phyloP scores from a whole-genome alignment of 2,888 invertebrate species.

The Ophion costatus region DNA sequence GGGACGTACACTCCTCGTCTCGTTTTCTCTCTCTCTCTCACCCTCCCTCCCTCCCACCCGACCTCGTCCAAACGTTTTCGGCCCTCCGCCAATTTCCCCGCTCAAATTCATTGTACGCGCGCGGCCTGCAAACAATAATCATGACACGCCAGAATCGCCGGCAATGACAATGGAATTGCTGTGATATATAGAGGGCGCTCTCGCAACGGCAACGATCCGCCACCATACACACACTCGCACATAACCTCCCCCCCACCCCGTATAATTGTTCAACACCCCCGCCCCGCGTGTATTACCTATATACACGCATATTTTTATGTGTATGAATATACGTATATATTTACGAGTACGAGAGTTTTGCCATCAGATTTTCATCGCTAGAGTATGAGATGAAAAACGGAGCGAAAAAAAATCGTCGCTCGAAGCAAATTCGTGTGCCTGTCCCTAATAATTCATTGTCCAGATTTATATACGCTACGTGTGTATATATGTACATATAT shows the following conservation, averaged over 20 bases:
- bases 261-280: constrained; percentile 83
- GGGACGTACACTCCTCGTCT: background rate
- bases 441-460: constrained; percentile 38
- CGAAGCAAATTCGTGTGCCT: constrained; percentile 19
- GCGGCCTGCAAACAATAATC: constrained; percentile 82
- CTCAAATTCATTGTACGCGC: constrained; percentile 78
- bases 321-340: constrained; percentile 13
- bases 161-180: constrained; percentile 82
- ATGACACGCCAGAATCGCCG: constrained; percentile 82
- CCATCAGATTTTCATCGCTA: constrained; percentile 49
- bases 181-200: constrained; percentile 81
- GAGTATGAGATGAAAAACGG: constrained; percentile 25
- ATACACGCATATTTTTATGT: constrained; percentile 32
- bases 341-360: constrained; percentile 27
- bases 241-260: constrained; percentile 76
- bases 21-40: no score
- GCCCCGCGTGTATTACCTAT: constrained; percentile 61
- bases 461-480: background rate
- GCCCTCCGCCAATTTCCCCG: constrained; percentile 65
- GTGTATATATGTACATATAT: background rate
- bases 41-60: background rate
- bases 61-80: constrained; percentile 13
- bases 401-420: constrained; percentile 27
- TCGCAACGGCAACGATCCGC: constrained; percentile 53
- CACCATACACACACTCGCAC: constrained; percentile 79